phyloP scores from a whole-genome alignment of 2,888 invertebrate species.

The Octonoba sinensis region DNA sequence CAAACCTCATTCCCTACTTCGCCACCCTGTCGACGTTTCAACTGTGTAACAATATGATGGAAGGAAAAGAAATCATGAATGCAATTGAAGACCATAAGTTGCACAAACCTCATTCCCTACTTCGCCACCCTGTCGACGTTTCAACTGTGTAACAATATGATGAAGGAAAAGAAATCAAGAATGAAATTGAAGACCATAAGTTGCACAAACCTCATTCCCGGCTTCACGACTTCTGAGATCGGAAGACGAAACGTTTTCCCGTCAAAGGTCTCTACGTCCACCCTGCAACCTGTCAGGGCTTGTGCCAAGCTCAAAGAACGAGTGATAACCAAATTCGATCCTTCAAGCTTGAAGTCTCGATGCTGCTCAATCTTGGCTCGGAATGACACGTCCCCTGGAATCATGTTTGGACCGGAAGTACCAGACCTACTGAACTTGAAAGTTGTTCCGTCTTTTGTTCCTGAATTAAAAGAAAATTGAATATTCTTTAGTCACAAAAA shows the following conservation, averaged over 20 bases:
- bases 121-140: no score
- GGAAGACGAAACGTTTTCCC: conserved; percentile 38
- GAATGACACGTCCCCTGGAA: conserved; percentile 43
- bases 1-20: no score
- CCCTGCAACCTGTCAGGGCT: conserved; percentile 36
- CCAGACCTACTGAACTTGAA: conserved; percentile 45
- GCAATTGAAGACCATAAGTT: no score
- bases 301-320: conserved; percentile 20
- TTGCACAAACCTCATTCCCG: conserved; percentile 1
- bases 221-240: conserved; percentile 36
- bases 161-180: no score
- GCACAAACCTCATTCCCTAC: no score
- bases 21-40: no score
- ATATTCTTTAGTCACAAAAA: background rate
- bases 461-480: conserved; percentile 1
- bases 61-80: no score
- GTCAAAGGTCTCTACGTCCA: conserved; percentile 43
- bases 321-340: conserved; percentile 12
- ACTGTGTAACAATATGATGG: no score
- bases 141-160: no score
- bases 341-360: conserved; percentile 32
- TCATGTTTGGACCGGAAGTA: conserved; percentile 33
- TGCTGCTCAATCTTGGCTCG: conserved; percentile 27
- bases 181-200: no score
- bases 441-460: conserved; percentile 23